These are phyloP conservation scores for Anisognathus igniventris DNA, from an alignment of 2,797 vertebrate species.

Conservation along the genomic window DNA sequence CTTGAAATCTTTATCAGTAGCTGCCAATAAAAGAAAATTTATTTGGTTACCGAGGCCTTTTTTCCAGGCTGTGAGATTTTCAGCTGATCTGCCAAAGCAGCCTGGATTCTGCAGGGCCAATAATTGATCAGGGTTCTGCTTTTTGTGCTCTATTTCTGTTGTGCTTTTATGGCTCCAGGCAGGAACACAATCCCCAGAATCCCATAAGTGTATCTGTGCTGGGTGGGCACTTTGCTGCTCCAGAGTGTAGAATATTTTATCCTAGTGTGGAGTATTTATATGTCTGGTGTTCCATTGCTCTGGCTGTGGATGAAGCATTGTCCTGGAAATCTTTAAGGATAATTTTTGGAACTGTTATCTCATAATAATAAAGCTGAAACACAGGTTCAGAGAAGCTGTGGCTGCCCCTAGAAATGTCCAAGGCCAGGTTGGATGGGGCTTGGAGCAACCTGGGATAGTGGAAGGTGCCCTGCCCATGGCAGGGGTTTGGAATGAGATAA, in stretches of 20 bases:
- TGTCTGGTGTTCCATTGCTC: neutral
- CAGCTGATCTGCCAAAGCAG: constrained; percentile 6
- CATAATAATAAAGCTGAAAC: neutral
- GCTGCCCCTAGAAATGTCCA: neutral
- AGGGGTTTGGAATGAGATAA: neutral
- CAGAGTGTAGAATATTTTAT: fast-evolving
- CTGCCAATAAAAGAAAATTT: constrained; percentile 12
- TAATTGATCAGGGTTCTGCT: neutral
- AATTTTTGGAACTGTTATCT: neutral
- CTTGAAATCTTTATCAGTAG: neutral
- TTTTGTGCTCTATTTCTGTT: neutral
- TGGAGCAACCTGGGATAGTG: fast-evolving
- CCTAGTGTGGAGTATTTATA: fast-evolving
- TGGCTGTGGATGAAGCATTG: neutral
- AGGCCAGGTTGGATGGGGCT: fast-evolving
- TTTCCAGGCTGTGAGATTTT: constrained; percentile 19
- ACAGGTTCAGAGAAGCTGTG: neutral
- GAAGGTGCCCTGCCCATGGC: neutral
- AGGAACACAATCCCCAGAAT: neutral
- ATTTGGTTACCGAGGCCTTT: neutral
- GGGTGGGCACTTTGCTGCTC: neutral
- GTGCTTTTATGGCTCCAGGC: neutral
- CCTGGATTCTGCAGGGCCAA: neutral
- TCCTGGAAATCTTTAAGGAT: neutral
- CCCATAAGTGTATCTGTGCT: neutral